These are phyloP conservation scores for Cremastobaeus sp. DNA, from an alignment of 2,888 invertebrate species.

Conservation along the genomic window DNA sequence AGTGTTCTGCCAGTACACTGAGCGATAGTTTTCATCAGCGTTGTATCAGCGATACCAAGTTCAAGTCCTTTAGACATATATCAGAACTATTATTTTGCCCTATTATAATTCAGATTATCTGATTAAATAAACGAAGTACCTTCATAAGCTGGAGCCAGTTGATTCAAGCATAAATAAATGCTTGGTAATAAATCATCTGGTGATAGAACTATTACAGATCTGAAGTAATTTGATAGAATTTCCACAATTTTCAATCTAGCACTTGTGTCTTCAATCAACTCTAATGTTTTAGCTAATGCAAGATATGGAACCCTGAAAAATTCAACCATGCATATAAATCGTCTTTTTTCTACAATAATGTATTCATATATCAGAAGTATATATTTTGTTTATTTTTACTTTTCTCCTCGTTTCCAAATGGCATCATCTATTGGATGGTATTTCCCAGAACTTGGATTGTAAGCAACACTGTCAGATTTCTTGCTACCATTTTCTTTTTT, in stretches of 20 bases:
- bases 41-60: conserved; percentile 96
- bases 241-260: conserved; percentile 94
- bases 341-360: too few species aligned
- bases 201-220: conserved; percentile 92
- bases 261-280: conserved; percentile 91
- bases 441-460: conserved; percentile 79
- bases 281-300: conserved; percentile 93
- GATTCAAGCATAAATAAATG: conserved; percentile 96
- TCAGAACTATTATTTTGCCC: background rate
- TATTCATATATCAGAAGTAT: too few species aligned
- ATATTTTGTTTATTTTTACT: too few species aligned
- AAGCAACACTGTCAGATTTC: conserved; percentile 46
- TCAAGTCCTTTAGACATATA: conserved; percentile 82
- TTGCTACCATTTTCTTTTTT: conserved; percentile 49
- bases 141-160: conserved; percentile 96
- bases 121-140: conserved; percentile 79
- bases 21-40: conserved; percentile 95
- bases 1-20: conserved; percentile 91
- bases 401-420: conserved; percentile 80
- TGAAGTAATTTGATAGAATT: conserved; percentile 93
- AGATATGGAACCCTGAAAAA: conserved; percentile 91
- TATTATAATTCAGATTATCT: background rate
- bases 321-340: too few species aligned
- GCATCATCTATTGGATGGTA: conserved; percentile 93
- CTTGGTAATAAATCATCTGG: conserved; percentile 94